These are phyloP conservation scores for Microcebus lehilahytsara DNA, from an alignment of 2,113 vertebrate species.

Conservation along the genomic window DNA sequence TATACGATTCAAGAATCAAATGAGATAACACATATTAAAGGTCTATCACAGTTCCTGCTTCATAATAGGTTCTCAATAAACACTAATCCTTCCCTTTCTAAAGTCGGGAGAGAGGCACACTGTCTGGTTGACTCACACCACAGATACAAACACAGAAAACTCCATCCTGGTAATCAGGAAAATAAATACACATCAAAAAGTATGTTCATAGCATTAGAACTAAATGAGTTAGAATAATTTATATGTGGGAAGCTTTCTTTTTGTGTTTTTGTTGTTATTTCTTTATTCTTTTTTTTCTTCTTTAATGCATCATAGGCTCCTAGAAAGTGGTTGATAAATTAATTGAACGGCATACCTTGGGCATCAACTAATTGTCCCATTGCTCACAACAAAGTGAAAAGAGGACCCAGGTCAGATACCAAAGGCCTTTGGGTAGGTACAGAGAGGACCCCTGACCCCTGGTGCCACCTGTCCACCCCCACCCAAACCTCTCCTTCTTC, in stretches of 20 bases:
- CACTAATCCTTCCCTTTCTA: neutral
- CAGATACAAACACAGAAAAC: neutral
- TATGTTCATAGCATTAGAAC: neutral
- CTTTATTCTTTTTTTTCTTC: neutral
- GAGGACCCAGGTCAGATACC: neutral
- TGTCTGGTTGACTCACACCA: neutral
- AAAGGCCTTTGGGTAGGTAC: neutral
- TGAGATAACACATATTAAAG: neutral
- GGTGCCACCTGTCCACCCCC: fast-evolving
- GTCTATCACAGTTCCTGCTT: neutral
- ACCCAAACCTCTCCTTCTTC: neutral
- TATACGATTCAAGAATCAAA: neutral
- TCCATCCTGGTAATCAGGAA: neutral
- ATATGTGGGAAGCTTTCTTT: neutral
- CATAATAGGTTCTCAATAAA: neutral
- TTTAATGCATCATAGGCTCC: neutral
- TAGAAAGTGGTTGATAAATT: neutral
- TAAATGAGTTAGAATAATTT: neutral
- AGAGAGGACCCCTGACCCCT: neutral
- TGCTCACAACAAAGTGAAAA: neutral
- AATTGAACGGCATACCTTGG: neutral
- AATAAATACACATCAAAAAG: neutral
- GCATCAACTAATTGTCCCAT: neutral
- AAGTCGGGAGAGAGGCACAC: neutral
- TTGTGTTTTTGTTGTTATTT: neutral